These are phyloP conservation scores for Tor tambroides DNA, from an alignment of 2,113 vertebrate species.

Conservation along the genomic window DNA sequence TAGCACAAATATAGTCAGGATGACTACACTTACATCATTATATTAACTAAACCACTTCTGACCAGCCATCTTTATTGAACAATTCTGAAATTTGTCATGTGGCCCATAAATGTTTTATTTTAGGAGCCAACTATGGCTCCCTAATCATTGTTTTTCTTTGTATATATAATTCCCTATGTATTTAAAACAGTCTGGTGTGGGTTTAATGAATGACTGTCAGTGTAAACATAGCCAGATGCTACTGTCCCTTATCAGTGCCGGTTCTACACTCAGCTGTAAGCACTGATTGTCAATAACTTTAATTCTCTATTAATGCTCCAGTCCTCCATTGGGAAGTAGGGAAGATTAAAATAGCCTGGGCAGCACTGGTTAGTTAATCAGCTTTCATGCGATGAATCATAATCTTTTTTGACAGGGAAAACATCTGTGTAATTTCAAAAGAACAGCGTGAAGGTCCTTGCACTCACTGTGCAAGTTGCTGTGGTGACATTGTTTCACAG, in stretches of 20 bases:
- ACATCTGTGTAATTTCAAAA: conserved; percentile 57
- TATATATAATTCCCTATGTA: too few relatives aligned
- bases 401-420: conserved; percentile 55
- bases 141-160: background rate
- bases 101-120: background rate
- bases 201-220: background rate
- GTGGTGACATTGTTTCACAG: conserved; percentile 41
- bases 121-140: background rate
- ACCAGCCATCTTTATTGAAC: background rate
- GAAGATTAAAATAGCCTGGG: conserved; percentile 49
- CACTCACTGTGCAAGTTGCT: conserved; percentile 27
- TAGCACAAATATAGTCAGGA: background rate
- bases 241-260: conserved; percentile 16
- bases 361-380: conserved; percentile 47
- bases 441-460: conserved; percentile 47
- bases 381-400: conserved; percentile 59
- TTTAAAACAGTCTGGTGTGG: background rate
- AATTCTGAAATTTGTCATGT: background rate
- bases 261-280: conserved; percentile 19
- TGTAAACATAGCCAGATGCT: conserved; percentile 13
- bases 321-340: conserved; percentile 7
- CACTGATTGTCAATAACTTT: conserved; percentile 48
- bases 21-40: background rate
- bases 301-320: conserved; percentile 52
- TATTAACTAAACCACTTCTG: background rate